Evolutionary conservation across 2,797 vertebrate genomes (phyloP).

Genomic region (Oryzias sinensis): DNA sequence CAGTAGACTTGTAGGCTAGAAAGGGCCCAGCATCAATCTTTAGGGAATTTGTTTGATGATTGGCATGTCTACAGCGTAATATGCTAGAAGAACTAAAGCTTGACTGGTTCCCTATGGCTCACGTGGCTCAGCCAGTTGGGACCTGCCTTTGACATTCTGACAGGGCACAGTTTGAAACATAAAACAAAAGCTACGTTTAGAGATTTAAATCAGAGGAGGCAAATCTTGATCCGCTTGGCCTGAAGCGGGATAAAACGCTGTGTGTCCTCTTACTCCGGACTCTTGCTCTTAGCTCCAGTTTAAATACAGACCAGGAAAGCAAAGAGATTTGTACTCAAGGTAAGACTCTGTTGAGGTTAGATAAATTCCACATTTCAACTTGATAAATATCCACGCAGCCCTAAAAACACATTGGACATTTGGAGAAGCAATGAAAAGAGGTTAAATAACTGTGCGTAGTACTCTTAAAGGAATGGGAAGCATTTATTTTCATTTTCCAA

Average conservation of each 20-base stretch:
- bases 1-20: conserved; percentile 22
- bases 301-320: conserved; percentile 39
- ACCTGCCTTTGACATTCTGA: conserved; percentile 32
- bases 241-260: conserved; percentile 37
- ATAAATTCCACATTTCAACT: conserved; percentile 33
- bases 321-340: conserved; percentile 43
- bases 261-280: conserved; percentile 33
- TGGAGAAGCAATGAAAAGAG: no score
- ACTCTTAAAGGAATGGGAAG: no score
- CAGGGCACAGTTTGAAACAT: conserved; percentile 38
- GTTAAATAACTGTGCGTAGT: no score
- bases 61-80: conserved; percentile 26
- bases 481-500: no score
- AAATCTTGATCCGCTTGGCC: conserved; percentile 50
- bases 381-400: conserved; percentile 26
- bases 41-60: conserved; percentile 20
- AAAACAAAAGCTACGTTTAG: conserved; percentile 45
- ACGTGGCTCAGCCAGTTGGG: conserved; percentile 35
- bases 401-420: no score
- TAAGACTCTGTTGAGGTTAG: conserved; percentile 26
- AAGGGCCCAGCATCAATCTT: conserved; percentile 18
- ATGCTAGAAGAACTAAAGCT: conserved; percentile 16
- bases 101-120: conserved; percentile 21
- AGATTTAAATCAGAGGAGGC: conserved; percentile 34
- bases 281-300: conserved; percentile 26